These are phyloP conservation scores for Parauchenoglanis punctatus DNA, from an alignment of 2,797 vertebrate genomes.

Conservation along the genomic window DNA sequence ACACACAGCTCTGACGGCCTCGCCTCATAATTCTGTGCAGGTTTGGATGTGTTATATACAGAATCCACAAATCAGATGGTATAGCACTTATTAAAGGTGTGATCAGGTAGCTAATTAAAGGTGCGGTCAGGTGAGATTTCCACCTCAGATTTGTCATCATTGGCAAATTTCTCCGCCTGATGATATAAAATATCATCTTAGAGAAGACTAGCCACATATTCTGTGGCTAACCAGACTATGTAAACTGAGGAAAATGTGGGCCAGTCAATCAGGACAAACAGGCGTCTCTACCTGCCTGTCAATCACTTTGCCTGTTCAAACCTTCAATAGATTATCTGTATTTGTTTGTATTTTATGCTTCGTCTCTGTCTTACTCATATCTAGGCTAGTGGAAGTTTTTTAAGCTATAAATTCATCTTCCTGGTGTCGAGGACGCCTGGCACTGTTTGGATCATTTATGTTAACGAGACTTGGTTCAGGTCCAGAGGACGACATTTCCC, in stretches of 20 bases:
- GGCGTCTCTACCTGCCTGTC: background rate
- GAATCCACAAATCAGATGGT: background rate
- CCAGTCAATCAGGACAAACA: background rate
- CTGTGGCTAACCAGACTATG: background rate
- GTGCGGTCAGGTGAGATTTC: background rate
- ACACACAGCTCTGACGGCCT: background rate
- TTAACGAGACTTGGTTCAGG: conserved; percentile 10
- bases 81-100: background rate
- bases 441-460: background rate
- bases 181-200: background rate
- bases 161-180: background rate
- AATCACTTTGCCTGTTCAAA: background rate
- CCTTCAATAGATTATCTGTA: background rate
- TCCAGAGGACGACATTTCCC: background rate
- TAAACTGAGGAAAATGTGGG: background rate
- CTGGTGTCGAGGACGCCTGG: background rate
- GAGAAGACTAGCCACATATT: background rate
- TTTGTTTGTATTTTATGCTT: background rate
- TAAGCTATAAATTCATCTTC: background rate
- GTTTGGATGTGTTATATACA: background rate
- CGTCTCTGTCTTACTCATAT: background rate
- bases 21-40: background rate
- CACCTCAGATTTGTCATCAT: background rate
- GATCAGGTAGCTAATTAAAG: conserved; percentile 8
- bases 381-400: background rate